Evolutionary conservation across 2,888 invertebrate genomes (phyloP), one percentile per base, ranked within the genome.

Genomic region (Acanthopleura granulata): DNA sequence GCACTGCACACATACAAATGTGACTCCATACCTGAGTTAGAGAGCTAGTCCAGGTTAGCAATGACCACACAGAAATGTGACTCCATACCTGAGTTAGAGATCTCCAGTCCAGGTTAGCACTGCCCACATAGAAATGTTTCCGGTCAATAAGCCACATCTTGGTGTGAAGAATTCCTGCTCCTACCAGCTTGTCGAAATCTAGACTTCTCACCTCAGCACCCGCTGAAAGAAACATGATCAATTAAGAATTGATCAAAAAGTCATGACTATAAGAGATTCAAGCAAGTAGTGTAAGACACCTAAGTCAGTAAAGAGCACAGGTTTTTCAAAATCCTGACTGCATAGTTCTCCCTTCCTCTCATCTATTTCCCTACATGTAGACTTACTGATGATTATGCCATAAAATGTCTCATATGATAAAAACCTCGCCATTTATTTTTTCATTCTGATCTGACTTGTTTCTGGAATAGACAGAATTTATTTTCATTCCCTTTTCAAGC

Each of bases 101-200:
- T 81, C 98, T 92, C 98, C 98, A 99, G 91, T 99, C 99, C 94
- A 98, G 96, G 90, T 99, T 99, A 16, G 98, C 98, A 88, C 97
- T 97, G 72, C 99, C 99, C 73, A 99, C 93, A 90, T 98, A 99
- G 83, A 97, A 94, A 90, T 97, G 96, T 83, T 93, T 93, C 75
- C 94, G 92, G 90, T 99, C 99, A 61, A 97, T 93, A 25, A 98
- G 93, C 97, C 97, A 97, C 81, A 98, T 93, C 91, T 99, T 99
- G 0, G 98, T 97, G 89, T 99, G 98, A 69, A 99, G 92, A 25
- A 99, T 94, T 1, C 99, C 98, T 27, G 92, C 92, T 4, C 96
- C 96, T 25, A 97, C 86, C 75, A 97, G 92, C 84, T 94, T 93
- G 9, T 93, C 93, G 89, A 98, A 96, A 91, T 98, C 95, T 30